Evolutionary conservation across 1,140 invertebrate species (phyloP), one percentile per base, ranked within the genome.

Genomic region (Drosophila orosa): DNA sequence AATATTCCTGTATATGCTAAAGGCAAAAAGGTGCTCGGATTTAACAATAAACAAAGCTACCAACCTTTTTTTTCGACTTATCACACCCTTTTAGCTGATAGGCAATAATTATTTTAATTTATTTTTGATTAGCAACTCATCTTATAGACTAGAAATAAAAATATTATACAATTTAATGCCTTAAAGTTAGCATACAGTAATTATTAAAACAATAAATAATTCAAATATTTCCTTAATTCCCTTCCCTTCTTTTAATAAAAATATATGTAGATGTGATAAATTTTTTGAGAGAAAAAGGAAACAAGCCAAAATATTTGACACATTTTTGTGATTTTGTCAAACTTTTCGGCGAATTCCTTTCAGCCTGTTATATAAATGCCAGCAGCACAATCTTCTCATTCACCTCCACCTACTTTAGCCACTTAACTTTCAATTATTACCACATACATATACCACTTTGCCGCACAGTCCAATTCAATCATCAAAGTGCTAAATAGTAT

Each of bases 401-500:
- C 37, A 57, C 24, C 63, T 57, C 48, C 48, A 68, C 31, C 47
- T 15, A 47, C 57, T 33, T 19, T 13, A 24, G 3, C 60, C 52
- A 52, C 39, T 66, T 66, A 66, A 66, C 52, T 66, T 75, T 72
- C 50, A 65, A 65, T 40, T 75, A 75, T 75, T 75, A 75, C 60
- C 35, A 50, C 50, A 74, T 57, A 50, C 31, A 74, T 74, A 66
- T 39, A 50, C 39, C 31, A 17, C 25, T 45, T 19, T 12, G 33
- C 25, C 39, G 19, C 61, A 75, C 73, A 75, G 54, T 66, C 72
- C 54, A 66, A 52, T 75, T 75, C 60, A 75, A 74, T 75, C 52
- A 75, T 59, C 31, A 37, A 75, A 54, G 73, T 87, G 82, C 82
- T 86, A 86, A 86, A 82, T 35, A 66, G 48, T 72, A 82, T 86